phyloP scores from a whole-genome alignment of 2,888 invertebrate species.

The Metalampra italica region DNA sequence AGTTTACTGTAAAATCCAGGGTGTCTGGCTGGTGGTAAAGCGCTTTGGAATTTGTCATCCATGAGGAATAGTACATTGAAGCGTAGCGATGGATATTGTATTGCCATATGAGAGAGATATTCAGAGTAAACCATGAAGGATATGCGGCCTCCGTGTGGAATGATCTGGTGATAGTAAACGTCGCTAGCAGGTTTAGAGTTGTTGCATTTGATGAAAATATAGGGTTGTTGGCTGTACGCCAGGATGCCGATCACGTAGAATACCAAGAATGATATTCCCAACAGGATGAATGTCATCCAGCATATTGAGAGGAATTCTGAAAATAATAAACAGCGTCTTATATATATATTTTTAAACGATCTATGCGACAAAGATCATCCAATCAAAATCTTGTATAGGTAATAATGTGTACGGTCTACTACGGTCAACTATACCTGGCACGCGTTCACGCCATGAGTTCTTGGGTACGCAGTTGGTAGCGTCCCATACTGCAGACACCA shows the following conservation, averaged over 20 bases:
- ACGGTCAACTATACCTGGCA: slow-evolving; percentile 57
- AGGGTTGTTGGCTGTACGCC: slow-evolving; percentile 41
- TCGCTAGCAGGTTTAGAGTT: slow-evolving; percentile 40
- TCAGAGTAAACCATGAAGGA: slow-evolving; percentile 42
- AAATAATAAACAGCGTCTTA: slow-evolving; percentile 21
- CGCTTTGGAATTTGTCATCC: slow-evolving; percentile 42
- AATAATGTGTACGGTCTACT: too few species aligned
- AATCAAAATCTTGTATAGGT: too few species aligned
- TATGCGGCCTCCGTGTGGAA: slow-evolving; percentile 35
- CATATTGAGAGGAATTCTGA: slow-evolving; percentile 62
- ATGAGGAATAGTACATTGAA: slow-evolving; percentile 55
- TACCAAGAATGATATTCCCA: slow-evolving; percentile 54
- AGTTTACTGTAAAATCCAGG: slow-evolving; percentile 33
- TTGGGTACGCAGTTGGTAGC: slow-evolving; percentile 38
- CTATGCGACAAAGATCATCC: too few species aligned
- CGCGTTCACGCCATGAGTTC: slow-evolving; percentile 43
- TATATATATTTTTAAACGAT: not conserved
- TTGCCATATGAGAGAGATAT: slow-evolving; percentile 49
- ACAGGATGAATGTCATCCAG: slow-evolving; percentile 60
- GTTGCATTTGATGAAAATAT: slow-evolving; percentile 45
- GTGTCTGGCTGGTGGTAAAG: not conserved
- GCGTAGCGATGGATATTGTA: slow-evolving; percentile 42
- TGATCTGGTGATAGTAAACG: slow-evolving; percentile 53
- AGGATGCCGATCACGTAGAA: slow-evolving; percentile 54
- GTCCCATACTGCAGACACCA: slow-evolving; percentile 36